phyloP scores from a whole-genome alignment of 2,797 vertebrate species.

The Sparus aurata region DNA sequence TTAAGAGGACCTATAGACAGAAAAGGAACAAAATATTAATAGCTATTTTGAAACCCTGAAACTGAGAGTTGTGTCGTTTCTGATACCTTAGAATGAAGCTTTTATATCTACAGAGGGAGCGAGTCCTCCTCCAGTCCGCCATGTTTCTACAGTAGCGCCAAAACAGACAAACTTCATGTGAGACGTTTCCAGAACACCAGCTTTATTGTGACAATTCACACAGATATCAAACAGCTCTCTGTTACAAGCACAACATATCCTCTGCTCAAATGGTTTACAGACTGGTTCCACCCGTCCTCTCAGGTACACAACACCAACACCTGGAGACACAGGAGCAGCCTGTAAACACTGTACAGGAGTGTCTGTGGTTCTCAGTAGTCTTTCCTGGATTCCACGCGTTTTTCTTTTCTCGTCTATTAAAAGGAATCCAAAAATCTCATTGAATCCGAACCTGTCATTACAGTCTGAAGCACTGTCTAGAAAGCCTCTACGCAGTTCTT shows the following conservation, averaged over 20 bases:
- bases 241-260: slow-evolving; percentile 39
- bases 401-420: not conserved
- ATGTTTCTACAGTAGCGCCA: too few relatives aligned
- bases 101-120: too few relatives aligned
- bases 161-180: not conserved
- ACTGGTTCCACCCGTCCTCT: not conserved
- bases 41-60: too few relatives aligned
- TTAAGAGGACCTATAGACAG: too few relatives aligned
- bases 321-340: slow-evolving; percentile 7
- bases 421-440: slow-evolving; percentile 26
- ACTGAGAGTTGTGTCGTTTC: too few relatives aligned
- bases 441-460: slow-evolving; percentile 22
- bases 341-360: slow-evolving; percentile 23
- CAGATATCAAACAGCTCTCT: slow-evolving; percentile 59
- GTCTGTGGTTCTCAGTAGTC: slow-evolving; percentile 43
- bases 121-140: too few relatives aligned
- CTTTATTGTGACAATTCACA: slow-evolving; percentile 78
- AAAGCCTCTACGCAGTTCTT: slow-evolving; percentile 39
- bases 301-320: not conserved
- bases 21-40: too few relatives aligned
- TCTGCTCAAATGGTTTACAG: not conserved
- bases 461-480: slow-evolving; percentile 24
- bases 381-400: slow-evolving; percentile 3
- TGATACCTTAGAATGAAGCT: too few relatives aligned
- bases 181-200: slow-evolving; percentile 67